Evolutionary conservation across 2,888 invertebrate genomes (phyloP).

Genomic region (Brachyptera risi): DNA sequence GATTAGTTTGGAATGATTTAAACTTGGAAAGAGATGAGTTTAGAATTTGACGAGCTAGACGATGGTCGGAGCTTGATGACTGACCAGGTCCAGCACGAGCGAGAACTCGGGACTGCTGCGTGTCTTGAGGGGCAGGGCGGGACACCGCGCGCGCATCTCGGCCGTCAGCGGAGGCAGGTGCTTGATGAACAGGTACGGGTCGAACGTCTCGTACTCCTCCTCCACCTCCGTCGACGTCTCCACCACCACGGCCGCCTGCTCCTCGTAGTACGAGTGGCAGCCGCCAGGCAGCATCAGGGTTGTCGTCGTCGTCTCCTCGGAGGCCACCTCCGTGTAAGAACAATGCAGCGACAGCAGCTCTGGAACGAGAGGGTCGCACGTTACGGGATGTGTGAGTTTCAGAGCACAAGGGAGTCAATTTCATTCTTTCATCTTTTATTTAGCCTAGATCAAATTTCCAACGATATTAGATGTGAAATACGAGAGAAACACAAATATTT

Average conservation of each 20-base stretch:
- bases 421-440: background rate
- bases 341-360: conserved; percentile 42
- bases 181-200: conserved; percentile 88
- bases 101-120: conserved; percentile 86
- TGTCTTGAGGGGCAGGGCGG: conserved; percentile 87
- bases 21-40: no score
- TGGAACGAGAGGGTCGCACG: conserved; percentile 31
- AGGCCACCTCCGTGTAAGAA: conserved; percentile 36
- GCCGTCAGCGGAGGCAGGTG: conserved; percentile 78
- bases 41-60: no score
- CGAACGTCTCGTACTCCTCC: conserved; percentile 75
- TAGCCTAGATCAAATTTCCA: background rate
- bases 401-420: background rate
- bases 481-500: no score
- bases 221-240: conserved; percentile 42
- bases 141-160: conserved; percentile 66
- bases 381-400: background rate
- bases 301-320: conserved; percentile 37
- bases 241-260: background rate
- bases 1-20: no score
- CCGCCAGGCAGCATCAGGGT: background rate
- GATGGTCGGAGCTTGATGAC: no score
- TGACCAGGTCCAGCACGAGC: conserved; percentile 71
- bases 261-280: background rate
- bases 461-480: background rate